Base-by-base conservation (phyloP, 2,888 invertebrate species). In the Scaptomyza flava region DNA sequence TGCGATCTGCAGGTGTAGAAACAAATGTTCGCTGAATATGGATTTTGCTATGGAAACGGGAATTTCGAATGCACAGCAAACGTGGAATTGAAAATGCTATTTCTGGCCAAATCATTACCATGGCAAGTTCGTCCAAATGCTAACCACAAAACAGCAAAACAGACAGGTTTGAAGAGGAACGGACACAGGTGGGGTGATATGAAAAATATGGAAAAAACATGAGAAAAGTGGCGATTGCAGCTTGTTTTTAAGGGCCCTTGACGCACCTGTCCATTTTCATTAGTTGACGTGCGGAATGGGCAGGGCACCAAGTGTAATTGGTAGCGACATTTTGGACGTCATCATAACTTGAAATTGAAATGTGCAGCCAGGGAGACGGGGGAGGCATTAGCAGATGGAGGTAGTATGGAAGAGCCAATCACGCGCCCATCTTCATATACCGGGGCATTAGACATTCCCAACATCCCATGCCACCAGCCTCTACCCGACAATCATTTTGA, bases 281-380 rank as follows among this genome's bases (percentile, higher is more conserved):
- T 85, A 73, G 17, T 17, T 17, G 17, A 1, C 17, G 1, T 17
- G 17, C 17, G 17, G 14, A 51, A n/a, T n/a, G n/a, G n/a, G n/a
- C n/a, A n/a, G n/a, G n/a, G n/a, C n/a, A n/a, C n/a, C n/a, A n/a
- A n/a, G n/a, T n/a, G 36, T 38, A 51, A 76, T 79, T 83, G 84
- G 61, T 59, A 73, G 66, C 62, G 72, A 72, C 70, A 70, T 72
- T 83, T 83, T 67, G 59, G 59, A 54, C 62, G 62, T 65, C 79
- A 77, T 72, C 78, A 80, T 77, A 75, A 75, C 70, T 75, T 86
- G 72, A 81, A 86, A 86, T 86, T 72, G 83, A 81, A 86, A 86
- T 76, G 68, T 77, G 60, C 50, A 60, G 41, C 34, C 57, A 27
- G 48, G 31, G 60, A n/a, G n/a, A n/a, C n/a, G n/a, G n/a, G n/a